phyloP scores from a whole-genome alignment of 2,113 vertebrate species.

The Falco punctatus region DNA sequence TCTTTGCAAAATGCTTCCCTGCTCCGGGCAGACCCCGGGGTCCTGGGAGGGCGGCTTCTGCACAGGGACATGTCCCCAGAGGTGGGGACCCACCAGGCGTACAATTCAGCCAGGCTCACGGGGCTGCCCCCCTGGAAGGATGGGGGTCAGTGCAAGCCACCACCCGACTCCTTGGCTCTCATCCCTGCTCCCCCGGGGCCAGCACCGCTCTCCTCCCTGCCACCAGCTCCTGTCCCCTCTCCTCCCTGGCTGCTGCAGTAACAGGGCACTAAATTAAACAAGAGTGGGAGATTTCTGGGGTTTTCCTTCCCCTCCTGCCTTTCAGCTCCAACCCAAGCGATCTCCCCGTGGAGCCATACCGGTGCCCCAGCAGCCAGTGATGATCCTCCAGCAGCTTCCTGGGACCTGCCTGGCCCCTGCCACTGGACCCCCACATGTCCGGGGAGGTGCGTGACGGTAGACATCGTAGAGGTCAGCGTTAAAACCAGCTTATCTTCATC shows the following conservation, averaged over 20 bases:
- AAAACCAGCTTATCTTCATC: neutral
- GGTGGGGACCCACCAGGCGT: fast-evolving
- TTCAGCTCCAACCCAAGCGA: neutral
- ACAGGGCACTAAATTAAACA: no score
- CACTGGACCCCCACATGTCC: constrained; percentile 43
- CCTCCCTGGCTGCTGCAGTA: fast-evolving
- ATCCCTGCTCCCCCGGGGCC: fast-evolving
- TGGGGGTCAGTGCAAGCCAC: fast-evolving
- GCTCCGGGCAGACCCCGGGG: neutral
- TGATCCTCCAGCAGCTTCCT: constrained; percentile 69
- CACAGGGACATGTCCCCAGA: neutral
- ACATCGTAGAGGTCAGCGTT: fast-evolving
- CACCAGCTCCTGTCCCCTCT: neutral
- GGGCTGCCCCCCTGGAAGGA: neutral
- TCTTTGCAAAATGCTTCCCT: neutral
- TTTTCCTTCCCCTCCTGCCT: neutral
- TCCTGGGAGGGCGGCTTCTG: neutral
- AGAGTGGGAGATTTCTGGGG: neutral
- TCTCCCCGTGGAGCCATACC: neutral
- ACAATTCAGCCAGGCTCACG: no score
- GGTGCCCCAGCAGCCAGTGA: constrained; percentile 53
- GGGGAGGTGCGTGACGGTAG: constrained; percentile 57
- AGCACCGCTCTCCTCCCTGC: no score
- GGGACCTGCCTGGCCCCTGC: neutral
- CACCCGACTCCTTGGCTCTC: neutral